phyloP scores from a whole-genome alignment of 1,140 invertebrate genomes.

The Agrypnia vestita region DNA sequence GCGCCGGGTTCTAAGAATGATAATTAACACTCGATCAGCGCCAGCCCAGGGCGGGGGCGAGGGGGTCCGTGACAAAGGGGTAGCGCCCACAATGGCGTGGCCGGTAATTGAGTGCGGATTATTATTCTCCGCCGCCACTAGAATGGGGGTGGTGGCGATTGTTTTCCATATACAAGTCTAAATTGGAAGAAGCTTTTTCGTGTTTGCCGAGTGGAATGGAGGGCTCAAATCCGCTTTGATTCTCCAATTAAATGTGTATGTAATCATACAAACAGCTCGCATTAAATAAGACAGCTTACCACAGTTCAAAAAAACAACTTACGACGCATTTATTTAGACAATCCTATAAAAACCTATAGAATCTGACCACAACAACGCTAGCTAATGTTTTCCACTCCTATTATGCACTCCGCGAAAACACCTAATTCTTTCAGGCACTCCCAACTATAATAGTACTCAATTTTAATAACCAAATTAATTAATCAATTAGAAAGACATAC shows the following conservation, averaged over 20 bases:
- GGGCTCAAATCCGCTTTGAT: slow-evolving; percentile 1
- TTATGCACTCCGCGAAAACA: no score
- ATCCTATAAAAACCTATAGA: no score
- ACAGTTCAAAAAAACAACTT: no score
- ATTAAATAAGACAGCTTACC: no score
- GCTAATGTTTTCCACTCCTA: no score
- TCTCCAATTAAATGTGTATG: slow-evolving; percentile 2
- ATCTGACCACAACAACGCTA: not conserved
- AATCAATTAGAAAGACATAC: no score
- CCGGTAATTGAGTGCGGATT: slow-evolving; percentile 60
- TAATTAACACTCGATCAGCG: slow-evolving; percentile 61
- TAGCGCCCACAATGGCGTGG: slow-evolving; percentile 41
- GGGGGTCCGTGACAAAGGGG: slow-evolving; percentile 48
- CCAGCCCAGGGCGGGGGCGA: slow-evolving; percentile 38
- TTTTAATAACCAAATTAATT: no score
- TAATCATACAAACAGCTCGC: slow-evolving; percentile 5
- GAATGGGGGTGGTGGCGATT: slow-evolving; percentile 32
- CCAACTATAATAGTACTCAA: no score
- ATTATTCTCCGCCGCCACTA: slow-evolving; percentile 34
- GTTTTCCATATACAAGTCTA: slow-evolving; percentile 56
- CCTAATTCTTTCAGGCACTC: no score
- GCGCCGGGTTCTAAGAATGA: slow-evolving; percentile 53
- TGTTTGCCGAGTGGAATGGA: slow-evolving; percentile 45
- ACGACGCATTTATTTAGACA: no score
- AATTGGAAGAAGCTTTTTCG: slow-evolving; percentile 61